Evolutionary conservation across 2,113 vertebrate genomes (phyloP).

Genomic region (Pterophyllum scalare): DNA sequence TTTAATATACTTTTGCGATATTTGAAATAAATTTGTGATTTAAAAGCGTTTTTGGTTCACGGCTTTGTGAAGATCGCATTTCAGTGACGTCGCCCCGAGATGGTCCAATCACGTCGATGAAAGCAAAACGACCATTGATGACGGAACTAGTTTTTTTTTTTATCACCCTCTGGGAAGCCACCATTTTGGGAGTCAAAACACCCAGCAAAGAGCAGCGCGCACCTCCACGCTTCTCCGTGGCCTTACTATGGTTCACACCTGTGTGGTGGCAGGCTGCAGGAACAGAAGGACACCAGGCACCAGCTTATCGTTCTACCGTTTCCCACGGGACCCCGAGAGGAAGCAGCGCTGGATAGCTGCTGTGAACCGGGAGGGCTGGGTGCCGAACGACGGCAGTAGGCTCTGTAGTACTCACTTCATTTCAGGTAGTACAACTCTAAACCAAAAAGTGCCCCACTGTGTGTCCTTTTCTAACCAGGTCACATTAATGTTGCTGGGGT

Average conservation of each 20-base stretch:
- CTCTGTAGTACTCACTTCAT: conserved; percentile 82
- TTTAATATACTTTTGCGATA: neutral
- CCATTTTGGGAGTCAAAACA: conserved; percentile 85
- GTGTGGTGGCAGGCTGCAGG: conserved; percentile 81
- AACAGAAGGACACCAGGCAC: conserved; percentile 80
- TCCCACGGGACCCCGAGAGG: conserved; percentile 79
- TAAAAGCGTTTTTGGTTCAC: neutral
- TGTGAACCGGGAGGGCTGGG: conserved; percentile 81
- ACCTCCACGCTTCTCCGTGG: conserved; percentile 42
- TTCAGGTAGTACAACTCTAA: conserved; percentile 66
- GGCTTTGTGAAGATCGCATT: neutral
- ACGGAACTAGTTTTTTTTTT: neutral
- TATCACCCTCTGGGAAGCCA: conserved; percentile 20
- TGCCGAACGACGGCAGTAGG: conserved; percentile 80
- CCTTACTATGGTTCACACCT: conserved; percentile 82
- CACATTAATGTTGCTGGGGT: neutral
- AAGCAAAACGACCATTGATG: conserved; percentile 16
- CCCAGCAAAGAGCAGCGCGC: neutral
- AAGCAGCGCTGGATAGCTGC: conserved; percentile 82
- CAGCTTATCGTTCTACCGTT: conserved; percentile 79
- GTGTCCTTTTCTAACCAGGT: neutral
- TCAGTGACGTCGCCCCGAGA: conserved; percentile 27
- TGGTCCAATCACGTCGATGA: conserved; percentile 54
- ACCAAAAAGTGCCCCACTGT: neutral
- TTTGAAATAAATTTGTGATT: neutral